Percentiles rank a stretch among this genome's conserved stretches.
Evolutionary conservation across 2,113 vertebrate species (phyloP).

Genomic region (Gavia stellata): DNA sequence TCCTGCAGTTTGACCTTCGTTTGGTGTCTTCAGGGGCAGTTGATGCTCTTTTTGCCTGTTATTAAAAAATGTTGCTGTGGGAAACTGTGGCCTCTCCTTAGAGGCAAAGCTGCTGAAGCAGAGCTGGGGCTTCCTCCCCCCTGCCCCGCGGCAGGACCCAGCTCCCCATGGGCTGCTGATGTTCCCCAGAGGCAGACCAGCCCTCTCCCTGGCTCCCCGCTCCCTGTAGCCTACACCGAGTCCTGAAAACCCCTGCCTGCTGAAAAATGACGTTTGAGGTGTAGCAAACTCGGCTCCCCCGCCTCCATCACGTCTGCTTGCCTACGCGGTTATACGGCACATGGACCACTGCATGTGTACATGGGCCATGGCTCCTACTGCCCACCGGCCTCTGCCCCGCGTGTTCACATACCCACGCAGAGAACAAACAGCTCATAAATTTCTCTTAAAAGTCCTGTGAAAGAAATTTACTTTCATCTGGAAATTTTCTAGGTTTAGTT

Average conservation of each 20-base stretch:
- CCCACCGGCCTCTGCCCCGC: background rate
- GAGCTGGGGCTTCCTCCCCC: background rate
- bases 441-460: background rate
- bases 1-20: background rate
- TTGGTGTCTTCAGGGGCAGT: background rate
- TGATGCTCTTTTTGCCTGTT: background rate
- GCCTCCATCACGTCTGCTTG: background rate
- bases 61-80: background rate
- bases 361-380: accelerated
- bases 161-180: background rate
- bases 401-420: background rate
- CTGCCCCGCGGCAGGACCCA: background rate
- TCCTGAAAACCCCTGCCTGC: background rate
- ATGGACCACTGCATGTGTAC: too few relatives aligned
- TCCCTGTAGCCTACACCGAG: background rate
- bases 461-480: background rate
- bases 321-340: background rate
- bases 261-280: background rate
- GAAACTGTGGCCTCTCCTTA: background rate
- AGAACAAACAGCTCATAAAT: background rate
- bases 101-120: background rate
- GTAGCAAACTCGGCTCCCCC: background rate
- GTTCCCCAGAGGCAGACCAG: background rate
- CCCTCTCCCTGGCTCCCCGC: background rate
- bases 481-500: background rate